Conservation (phyloP, 2,888 invertebrate genomes). For the Limnephilus marmoratus region DNA sequence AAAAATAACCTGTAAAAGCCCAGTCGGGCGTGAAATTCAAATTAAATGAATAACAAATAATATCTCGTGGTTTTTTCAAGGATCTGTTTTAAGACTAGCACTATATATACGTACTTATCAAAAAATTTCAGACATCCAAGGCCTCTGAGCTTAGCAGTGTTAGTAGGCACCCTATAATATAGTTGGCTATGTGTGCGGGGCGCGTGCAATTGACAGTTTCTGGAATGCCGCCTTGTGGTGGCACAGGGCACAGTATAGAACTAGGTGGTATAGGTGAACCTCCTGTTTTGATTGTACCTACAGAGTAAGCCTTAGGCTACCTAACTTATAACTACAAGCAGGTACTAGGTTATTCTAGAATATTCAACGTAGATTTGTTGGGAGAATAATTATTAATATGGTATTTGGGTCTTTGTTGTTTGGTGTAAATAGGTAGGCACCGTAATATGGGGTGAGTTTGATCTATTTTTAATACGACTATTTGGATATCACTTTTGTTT, state of each 20-base stretch:
- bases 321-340: background rate
- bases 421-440: background rate
- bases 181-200: background rate
- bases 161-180: background rate
- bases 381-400: background rate
- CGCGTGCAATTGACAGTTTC: conserved; percentile 2
- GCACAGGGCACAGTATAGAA: too few species aligned
- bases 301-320: background rate
- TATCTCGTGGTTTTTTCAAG: too few species aligned
- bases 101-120: too few species aligned
- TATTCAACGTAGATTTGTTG: background rate
- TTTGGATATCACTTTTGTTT: too few species aligned
- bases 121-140: too few species aligned
- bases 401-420: background rate
- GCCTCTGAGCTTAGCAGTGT: background rate
- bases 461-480: too few species aligned
- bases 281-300: background rate
- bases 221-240: background rate
- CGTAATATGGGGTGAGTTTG: too few species aligned
- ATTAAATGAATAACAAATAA: too few species aligned
- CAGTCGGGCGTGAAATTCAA: too few species aligned
- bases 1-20: too few species aligned
- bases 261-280: background rate
- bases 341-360: background rate
- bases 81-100: too few species aligned